Percentiles rank a stretch among this genome's conserved stretches.
Conservation (phyloP, 2,888 invertebrate genomes). For the Atherix ibis region DNA sequence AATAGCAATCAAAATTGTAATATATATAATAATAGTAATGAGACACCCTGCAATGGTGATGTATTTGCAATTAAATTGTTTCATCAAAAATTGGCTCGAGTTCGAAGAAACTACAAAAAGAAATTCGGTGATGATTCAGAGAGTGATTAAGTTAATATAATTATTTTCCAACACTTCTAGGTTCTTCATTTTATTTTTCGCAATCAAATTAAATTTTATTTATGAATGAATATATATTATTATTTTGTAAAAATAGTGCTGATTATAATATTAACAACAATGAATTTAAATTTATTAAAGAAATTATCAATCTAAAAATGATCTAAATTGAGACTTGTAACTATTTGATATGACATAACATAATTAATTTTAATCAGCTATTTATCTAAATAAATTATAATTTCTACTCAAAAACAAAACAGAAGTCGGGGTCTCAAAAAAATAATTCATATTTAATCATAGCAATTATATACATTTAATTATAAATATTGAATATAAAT, state of each 20-base stretch:
- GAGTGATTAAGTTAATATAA: slow-evolving; percentile 35
- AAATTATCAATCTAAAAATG: no score
- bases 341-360: no score
- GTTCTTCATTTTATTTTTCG: background rate
- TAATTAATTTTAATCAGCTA: no score
- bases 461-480: no score
- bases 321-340: no score
- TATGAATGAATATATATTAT: no score
- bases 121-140: slow-evolving; percentile 45
- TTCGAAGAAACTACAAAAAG: slow-evolving; percentile 44
- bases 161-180: background rate
- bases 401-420: no score
- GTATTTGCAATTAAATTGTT: slow-evolving; percentile 17
- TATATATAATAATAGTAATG: slow-evolving; percentile 4
- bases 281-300: background rate
- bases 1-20: slow-evolving; percentile 7
- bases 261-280: background rate
- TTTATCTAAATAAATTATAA: no score
- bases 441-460: no score
- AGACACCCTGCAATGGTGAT: slow-evolving; percentile 10
- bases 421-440: no score
- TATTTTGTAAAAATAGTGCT: no score
- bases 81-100: slow-evolving; percentile 41
- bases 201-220: background rate
- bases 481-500: no score